Conservation (phyloP, 1,140 invertebrate species). For the Drosophila littoralis region DNA sequence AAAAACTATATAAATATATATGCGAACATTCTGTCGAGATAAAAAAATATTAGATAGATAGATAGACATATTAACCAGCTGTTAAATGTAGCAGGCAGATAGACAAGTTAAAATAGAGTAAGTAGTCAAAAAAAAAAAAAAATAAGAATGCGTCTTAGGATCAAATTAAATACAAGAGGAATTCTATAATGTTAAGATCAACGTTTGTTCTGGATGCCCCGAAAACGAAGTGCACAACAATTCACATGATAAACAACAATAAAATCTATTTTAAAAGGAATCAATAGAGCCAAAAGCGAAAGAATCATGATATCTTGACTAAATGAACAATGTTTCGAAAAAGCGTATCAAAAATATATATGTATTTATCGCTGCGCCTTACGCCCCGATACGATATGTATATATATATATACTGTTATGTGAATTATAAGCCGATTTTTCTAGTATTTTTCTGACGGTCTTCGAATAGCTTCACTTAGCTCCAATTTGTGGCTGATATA, state of each 20-base stretch:
- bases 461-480: constrained; percentile 24
- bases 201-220: constrained; percentile 53
- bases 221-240: constrained; percentile 72
- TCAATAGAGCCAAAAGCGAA: constrained; percentile 31
- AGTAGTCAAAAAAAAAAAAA: too few species aligned
- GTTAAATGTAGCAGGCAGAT: constrained; percentile 47
- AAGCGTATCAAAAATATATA: constrained; percentile 70
- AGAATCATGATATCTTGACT: constrained; percentile 5
- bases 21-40: constrained; percentile 30
- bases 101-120: constrained; percentile 37
- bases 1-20: constrained; percentile 38
- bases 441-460: constrained; percentile 26
- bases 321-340: constrained; percentile 31
- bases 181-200: constrained; percentile 54
- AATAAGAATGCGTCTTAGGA: constrained; percentile 62
- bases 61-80: constrained; percentile 54
- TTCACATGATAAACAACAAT: constrained; percentile 48
- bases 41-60: constrained; percentile 9
- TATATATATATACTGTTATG: not conserved
- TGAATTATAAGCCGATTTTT: not conserved
- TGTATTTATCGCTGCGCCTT: constrained; percentile 7
- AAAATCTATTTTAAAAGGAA: constrained; percentile 40
- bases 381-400: too few species aligned
- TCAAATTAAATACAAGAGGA: constrained; percentile 75
- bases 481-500: constrained; percentile 21